A percentile compares a stretch with the other conserved stretches of the same genome.
These are phyloP conservation scores for Carettochelys insculpta DNA, from an alignment of 2,113 vertebrate genomes.

Conservation along the genomic window DNA sequence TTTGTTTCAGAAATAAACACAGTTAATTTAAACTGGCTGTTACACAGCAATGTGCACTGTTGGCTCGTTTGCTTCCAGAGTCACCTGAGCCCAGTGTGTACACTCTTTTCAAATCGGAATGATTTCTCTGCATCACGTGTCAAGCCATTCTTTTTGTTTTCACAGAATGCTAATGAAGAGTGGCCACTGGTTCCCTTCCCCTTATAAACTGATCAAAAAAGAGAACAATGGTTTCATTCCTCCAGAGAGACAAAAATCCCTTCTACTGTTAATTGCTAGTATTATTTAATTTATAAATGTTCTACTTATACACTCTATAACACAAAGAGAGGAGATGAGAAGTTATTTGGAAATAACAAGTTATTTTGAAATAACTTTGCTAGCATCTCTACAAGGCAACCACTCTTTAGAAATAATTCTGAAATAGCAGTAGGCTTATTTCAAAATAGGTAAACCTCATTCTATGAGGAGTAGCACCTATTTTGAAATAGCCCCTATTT, in stretches of 20 bases:
- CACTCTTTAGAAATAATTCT: no score
- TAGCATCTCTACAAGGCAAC: no score
- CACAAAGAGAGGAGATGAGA: no score
- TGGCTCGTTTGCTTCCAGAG: background rate
- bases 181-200: background rate
- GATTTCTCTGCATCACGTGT: background rate
- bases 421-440: no score
- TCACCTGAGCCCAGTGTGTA: background rate
- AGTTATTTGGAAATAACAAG: no score
- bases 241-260: background rate
- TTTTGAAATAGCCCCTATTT: no score
- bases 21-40: background rate
- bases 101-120: background rate
- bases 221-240: conserved; percentile 36
- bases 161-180: background rate
- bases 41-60: background rate
- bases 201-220: background rate
- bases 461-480: no score
- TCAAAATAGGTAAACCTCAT: no score
- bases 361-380: no score
- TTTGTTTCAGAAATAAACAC: background rate
- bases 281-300: background rate
- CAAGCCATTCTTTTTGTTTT: background rate
- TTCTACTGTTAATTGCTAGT: background rate
- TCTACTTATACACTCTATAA: no score